Percentiles rank a stretch among this genome's conserved stretches.
These are phyloP conservation scores for Sinhomidia bicolor DNA, from an alignment of 2,888 invertebrate genomes.

Conservation along the genomic window DNA sequence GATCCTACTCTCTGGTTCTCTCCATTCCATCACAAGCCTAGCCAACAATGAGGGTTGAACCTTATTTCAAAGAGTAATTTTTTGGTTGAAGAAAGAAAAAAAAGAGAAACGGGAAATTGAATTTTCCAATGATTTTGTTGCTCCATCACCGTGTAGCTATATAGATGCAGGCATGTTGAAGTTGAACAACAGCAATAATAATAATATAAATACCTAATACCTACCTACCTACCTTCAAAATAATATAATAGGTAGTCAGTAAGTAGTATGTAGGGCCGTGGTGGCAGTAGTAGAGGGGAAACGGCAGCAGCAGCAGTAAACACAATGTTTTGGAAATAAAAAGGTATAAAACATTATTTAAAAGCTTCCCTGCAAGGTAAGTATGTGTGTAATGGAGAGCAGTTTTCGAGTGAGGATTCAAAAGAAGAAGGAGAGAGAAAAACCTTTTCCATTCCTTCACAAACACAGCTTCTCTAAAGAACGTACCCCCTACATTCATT, in stretches of 20 bases:
- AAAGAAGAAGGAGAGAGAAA: conserved; percentile 11
- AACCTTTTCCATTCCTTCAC: no score
- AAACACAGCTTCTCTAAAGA: not conserved
- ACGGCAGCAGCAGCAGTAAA: conserved; percentile 7
- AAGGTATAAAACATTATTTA: conserved; percentile 31
- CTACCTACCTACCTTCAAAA: not conserved
- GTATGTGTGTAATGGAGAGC: not conserved
- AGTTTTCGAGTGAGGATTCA: not conserved
- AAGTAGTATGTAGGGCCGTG: no score
- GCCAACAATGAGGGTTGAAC: conserved; percentile 58
- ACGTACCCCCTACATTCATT: conserved; percentile 22
- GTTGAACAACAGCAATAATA: no score
- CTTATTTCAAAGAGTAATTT: conserved; percentile 66
- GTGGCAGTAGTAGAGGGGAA: no score
- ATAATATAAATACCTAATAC: conserved; percentile 2
- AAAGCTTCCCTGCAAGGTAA: conserved; percentile 26
- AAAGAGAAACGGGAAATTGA: conserved; percentile 70
- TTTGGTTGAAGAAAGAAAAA: conserved; percentile 37
- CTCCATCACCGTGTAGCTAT: no score
- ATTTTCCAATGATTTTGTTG: conserved; percentile 58
- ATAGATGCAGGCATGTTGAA: conserved; percentile 29
- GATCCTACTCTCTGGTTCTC: conserved; percentile 32
- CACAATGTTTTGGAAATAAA: conserved; percentile 25
- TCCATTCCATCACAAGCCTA: no score
- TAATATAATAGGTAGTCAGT: conserved; percentile 23